phyloP scores from a whole-genome alignment of 1,140 invertebrate genomes.

The Drosophila funebris region DNA sequence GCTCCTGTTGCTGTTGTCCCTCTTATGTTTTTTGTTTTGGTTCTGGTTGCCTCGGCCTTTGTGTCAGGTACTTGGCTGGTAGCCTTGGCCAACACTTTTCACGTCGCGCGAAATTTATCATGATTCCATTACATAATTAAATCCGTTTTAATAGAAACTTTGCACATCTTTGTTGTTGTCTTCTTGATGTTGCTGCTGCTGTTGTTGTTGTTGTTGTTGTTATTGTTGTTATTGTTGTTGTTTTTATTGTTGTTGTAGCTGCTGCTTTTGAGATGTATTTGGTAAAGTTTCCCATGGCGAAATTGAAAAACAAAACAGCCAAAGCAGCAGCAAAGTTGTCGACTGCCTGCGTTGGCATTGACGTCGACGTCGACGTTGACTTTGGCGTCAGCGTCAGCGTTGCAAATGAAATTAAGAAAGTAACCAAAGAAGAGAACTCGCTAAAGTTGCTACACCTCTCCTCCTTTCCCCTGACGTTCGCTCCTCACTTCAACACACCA shows the following conservation, averaged over 20 bases:
- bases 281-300: slow-evolving; percentile 73
- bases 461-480: too few species aligned
- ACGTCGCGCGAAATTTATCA: slow-evolving; percentile 82
- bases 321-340: slow-evolving; percentile 72
- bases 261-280: slow-evolving; percentile 76
- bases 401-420: slow-evolving; percentile 81
- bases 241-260: slow-evolving; percentile 35
- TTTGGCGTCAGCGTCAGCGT: slow-evolving; percentile 16
- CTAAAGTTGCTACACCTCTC: slow-evolving; percentile 43
- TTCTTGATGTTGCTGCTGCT: too few species aligned
- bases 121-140: slow-evolving; percentile 83
- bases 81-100: slow-evolving; percentile 72
- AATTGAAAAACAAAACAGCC: slow-evolving; percentile 81
- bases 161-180: slow-evolving; percentile 61
- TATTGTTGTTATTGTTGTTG: slow-evolving; percentile 20
- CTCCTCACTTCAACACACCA: not conserved
- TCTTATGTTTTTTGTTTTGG: slow-evolving; percentile 10
- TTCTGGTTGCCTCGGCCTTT: slow-evolving; percentile 41
- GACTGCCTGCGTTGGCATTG: slow-evolving; percentile 20
- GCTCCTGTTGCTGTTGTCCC: not conserved
- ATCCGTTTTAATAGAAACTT: slow-evolving; percentile 83
- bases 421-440: slow-evolving; percentile 69
- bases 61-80: slow-evolving; percentile 44
- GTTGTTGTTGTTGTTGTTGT: slow-evolving; percentile 28
- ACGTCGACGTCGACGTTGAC: slow-evolving; percentile 26